A percentile compares a stretch with the other conserved stretches of the same genome.
phyloP scores from a whole-genome alignment of 2,888 invertebrate species.

The Rhamnusium bicolor region DNA sequence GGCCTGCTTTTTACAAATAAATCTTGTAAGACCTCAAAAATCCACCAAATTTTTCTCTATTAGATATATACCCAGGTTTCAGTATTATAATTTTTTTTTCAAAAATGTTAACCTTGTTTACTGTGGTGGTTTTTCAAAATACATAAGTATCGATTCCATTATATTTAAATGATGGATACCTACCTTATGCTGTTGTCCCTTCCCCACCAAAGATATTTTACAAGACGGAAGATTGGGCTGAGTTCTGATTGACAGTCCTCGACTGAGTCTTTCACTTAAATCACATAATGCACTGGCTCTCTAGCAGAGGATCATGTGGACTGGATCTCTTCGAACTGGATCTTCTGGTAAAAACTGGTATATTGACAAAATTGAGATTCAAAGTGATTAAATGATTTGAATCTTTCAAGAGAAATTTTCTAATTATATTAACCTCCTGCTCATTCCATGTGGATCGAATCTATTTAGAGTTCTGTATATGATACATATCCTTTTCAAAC shows the following conservation, averaged over 20 bases:
- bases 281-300: conserved; percentile 13
- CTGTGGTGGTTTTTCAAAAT: neutral
- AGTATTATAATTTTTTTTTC: too few species aligned
- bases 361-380: neutral
- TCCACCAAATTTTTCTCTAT: too few species aligned
- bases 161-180: conserved; percentile 50
- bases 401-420: too few species aligned
- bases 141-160: neutral
- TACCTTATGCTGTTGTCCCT: conserved; percentile 49
- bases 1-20: too few species aligned
- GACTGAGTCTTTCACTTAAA: conserved; percentile 24
- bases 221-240: conserved; percentile 71
- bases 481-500: too few species aligned
- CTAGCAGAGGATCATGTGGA: neutral
- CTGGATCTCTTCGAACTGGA: neutral
- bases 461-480: too few species aligned
- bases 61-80: too few species aligned
- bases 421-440: too few species aligned
- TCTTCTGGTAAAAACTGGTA: neutral
- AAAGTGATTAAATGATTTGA: too few species aligned
- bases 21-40: too few species aligned
- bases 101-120: too few species aligned
- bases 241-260: conserved; percentile 40
- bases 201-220: conserved; percentile 56
- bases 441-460: too few species aligned